A percentile compares a stretch with the other conserved stretches of the same genome.
Conservation (phyloP, 2,797 vertebrate species). For the Parambassis ranga region DNA sequence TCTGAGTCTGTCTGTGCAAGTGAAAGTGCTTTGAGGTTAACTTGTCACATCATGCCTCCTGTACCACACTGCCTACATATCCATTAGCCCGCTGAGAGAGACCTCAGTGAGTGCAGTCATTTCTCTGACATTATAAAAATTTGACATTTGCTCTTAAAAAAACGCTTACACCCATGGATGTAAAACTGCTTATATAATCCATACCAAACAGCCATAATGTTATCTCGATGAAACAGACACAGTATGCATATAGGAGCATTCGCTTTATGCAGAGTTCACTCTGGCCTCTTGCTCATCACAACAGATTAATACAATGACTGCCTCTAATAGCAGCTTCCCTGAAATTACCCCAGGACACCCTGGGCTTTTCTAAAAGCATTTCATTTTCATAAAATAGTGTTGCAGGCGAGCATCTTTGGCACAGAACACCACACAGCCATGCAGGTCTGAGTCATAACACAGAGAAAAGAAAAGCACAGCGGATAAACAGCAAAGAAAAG, state of each 20-base stretch:
- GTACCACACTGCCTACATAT: slow-evolving; percentile 10
- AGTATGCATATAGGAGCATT: slow-evolving; percentile 21
- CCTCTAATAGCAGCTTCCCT: slow-evolving; percentile 35
- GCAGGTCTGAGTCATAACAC: slow-evolving; percentile 51
- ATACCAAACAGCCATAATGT: slow-evolving; percentile 36
- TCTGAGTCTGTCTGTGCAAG: slow-evolving; percentile 5
- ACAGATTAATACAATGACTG: slow-evolving; percentile 41
- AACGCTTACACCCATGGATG: slow-evolving; percentile 19
- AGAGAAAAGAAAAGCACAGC: background rate
- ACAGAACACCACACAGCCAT: slow-evolving; percentile 21
- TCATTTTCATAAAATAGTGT: slow-evolving; percentile 28
- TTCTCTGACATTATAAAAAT: slow-evolving; percentile 38
- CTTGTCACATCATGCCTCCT: slow-evolving; percentile 13
- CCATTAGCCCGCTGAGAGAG: slow-evolving; percentile 32
- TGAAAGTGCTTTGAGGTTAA: slow-evolving; percentile 26
- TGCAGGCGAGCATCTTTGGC: background rate
- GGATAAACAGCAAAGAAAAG: slow-evolving; percentile 18
- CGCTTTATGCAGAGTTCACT: slow-evolving; percentile 33
- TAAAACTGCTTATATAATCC: slow-evolving; percentile 47
- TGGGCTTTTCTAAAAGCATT: slow-evolving; percentile 39
- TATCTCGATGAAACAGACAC: slow-evolving; percentile 41
- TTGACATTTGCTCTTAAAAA: slow-evolving; percentile 38
- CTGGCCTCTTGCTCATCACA: slow-evolving; percentile 20
- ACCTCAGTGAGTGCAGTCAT: slow-evolving; percentile 11
- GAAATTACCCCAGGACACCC: slow-evolving; percentile 27